phyloP scores from a whole-genome alignment of 1,140 invertebrate genomes.

The Chironomus tepperi region DNA sequence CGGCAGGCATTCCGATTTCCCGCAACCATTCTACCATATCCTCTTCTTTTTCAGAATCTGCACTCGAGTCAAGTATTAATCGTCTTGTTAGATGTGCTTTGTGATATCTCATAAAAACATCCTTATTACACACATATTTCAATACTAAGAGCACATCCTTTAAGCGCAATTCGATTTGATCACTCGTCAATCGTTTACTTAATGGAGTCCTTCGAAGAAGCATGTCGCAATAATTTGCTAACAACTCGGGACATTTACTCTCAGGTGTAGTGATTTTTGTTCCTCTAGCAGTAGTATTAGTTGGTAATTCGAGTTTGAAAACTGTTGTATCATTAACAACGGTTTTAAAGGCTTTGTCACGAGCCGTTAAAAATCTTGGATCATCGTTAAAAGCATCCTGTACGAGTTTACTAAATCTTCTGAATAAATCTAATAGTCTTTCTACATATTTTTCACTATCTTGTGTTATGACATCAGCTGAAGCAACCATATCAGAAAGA shows the following conservation, averaged over 20 bases:
- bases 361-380: slow-evolving; percentile 90
- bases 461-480: slow-evolving; percentile 91
- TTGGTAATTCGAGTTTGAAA: slow-evolving; percentile 66
- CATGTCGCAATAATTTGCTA: slow-evolving; percentile 99
- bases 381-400: slow-evolving; percentile 95
- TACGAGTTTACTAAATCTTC: slow-evolving; percentile 84
- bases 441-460: slow-evolving; percentile 99
- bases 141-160: slow-evolving; percentile 90
- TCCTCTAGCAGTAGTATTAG: slow-evolving; percentile 48
- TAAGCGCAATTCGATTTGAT: slow-evolving; percentile 92
- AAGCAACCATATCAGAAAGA: slow-evolving; percentile 92
- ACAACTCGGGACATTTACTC: slow-evolving; percentile 95
- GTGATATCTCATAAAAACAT: slow-evolving; percentile 99
- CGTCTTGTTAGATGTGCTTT: slow-evolving; percentile 95
- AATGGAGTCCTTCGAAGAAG: slow-evolving; percentile 90
- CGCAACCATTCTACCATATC: slow-evolving; percentile 96
- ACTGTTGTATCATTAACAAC: slow-evolving; percentile 98
- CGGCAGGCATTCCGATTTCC: slow-evolving; percentile 97
- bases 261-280: slow-evolving; percentile 65
- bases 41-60: slow-evolving; percentile 98
- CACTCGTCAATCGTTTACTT: slow-evolving; percentile 92
- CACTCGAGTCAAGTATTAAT: slow-evolving; percentile 90
- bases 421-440: slow-evolving; percentile 85
- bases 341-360: slow-evolving; percentile 96
- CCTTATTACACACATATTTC: slow-evolving; percentile 99